Base-by-base conservation (phyloP, 2,113 vertebrate genomes). In the Percina caprodes region DNA sequence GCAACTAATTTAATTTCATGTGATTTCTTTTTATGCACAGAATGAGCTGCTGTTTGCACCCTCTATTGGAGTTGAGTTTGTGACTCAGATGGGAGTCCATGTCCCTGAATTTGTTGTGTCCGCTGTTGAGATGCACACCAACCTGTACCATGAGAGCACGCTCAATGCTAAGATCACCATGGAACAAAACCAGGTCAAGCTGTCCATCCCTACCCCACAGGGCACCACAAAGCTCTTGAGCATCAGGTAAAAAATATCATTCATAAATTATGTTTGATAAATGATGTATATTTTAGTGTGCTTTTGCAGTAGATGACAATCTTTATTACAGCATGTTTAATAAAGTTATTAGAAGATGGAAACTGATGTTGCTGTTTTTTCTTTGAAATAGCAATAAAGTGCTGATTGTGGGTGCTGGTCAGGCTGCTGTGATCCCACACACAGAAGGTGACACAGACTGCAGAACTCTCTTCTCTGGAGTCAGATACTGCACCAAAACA, bases 121-220 rank as follows among this genome's bases (percentile, higher is more conserved):
- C 3, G 92, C 94, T 0, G 93, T 98, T 48, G 96, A 97, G 75
- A 94, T 97, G 92, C 96, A 95, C 85, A 95, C 95, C 74, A 96
- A 94, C 82, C 77, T 99, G 51, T 98, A 96, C 91, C 97, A 97
- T 6, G 97, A 99, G 72, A 96, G 94, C 78, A 83, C 91, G 60
- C 75, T 95, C 70, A 93, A 95, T 56, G 94, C 95, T 11, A 94
- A 86, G 19, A 15, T 97, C 69, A 88, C 85, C 72, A 62, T 96
- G 83, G 96, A 92, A 60, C 56, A 92, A 18, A 91, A 91, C 60
- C 92, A 96, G 30, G 65, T 98, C 79, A 97, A 96, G 89, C 86
- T 99, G 72, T 93, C 91, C 68, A 91, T 98, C 68, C 96, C 96
- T 11, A 91, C 96, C 51, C 96, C 96, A 0, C 93, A 94, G 74